Conservation (phyloP, 2,888 invertebrate species). For the Apeira syringaria region DNA sequence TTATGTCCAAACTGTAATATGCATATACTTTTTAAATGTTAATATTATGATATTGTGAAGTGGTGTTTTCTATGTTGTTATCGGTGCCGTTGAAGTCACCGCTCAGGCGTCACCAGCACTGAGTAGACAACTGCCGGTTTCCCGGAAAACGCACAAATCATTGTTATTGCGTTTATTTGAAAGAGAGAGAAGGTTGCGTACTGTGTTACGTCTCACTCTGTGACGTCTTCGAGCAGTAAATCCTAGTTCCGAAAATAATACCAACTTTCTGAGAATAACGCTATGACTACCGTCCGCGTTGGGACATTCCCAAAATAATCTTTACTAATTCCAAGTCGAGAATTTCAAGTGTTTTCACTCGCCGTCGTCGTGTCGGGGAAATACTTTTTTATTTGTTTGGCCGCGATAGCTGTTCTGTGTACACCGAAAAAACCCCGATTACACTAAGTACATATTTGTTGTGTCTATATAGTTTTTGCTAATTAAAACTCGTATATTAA, state of each 20-base stretch:
- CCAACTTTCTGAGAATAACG: conserved; percentile 7
- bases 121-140: neutral
- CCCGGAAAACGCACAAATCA: conserved; percentile 7
- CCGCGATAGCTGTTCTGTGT: neutral
- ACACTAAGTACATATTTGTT: neutral
- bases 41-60: no score
- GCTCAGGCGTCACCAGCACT: neutral
- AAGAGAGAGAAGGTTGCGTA: neutral
- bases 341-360: conserved; percentile 6
- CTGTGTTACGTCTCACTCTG: neutral
- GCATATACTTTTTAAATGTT: no score
- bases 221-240: neutral
- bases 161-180: conserved; percentile 1
- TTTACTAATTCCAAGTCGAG: conserved; percentile 3
- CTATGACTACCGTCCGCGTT: no score
- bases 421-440: conserved; percentile 12
- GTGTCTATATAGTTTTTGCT: neutral
- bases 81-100: neutral
- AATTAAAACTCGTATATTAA: conserved; percentile 2
- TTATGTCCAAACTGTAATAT: no score
- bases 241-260: neutral
- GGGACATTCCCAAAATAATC: neutral
- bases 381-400: conserved; percentile 5
- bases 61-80: no score
- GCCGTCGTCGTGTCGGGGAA: no score